Conservation (phyloP, 2,113 vertebrate species). For the Physeter macrocephalus region DNA sequence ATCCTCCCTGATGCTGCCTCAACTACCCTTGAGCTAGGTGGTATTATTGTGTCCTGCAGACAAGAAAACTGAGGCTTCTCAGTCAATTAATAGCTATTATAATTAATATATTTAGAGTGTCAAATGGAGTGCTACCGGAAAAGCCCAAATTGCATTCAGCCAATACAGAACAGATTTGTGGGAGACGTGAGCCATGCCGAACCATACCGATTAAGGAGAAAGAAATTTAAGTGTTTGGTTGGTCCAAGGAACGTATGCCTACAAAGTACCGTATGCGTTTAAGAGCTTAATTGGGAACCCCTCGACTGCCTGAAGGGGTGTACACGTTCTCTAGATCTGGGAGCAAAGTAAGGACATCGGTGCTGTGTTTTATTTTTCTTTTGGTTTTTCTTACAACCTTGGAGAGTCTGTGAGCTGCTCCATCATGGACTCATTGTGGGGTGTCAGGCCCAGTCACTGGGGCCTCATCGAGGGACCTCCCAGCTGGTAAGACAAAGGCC, state of each 20-base stretch:
- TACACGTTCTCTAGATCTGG: background rate
- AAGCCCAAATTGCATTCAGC: background rate
- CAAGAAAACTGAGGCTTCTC: background rate
- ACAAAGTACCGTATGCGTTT: accelerated
- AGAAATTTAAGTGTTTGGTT: background rate
- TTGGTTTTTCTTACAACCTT: background rate
- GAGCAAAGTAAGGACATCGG: background rate
- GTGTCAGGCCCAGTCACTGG: background rate
- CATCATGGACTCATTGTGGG: background rate
- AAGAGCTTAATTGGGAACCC: background rate
- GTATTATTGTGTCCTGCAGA: background rate
- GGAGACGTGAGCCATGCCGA: background rate
- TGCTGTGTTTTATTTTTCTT: background rate
- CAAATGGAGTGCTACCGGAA: background rate
- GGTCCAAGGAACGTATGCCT: accelerated
- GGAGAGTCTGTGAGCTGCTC: background rate
- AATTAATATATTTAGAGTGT: background rate
- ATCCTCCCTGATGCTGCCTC: background rate
- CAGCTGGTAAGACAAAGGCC: background rate
- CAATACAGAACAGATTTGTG: background rate
- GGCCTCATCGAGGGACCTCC: background rate
- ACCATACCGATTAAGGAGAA: background rate
- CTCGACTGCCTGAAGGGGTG: background rate
- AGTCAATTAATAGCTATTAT: background rate
- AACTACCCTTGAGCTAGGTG: background rate